A percentile compares a stretch with the other conserved stretches of the same genome.
Evolutionary conservation across 30 jellyfish, hydroid and myxozoan genomes (phyloP).

Genomic region (Haliclystus octoradiatus): DNA sequence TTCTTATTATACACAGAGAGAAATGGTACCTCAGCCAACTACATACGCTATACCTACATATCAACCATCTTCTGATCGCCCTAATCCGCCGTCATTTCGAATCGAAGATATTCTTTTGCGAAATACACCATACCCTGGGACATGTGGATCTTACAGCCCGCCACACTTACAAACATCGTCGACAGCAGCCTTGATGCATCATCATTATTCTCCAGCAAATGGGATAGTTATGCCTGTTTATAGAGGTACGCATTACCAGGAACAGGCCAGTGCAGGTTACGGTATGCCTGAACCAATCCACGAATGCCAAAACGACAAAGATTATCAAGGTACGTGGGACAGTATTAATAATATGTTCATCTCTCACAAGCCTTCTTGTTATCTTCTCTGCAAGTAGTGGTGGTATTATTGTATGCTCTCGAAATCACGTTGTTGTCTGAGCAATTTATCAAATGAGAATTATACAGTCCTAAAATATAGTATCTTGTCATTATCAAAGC

Average conservation of each 20-base stretch:
- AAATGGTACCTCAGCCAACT: too few species aligned
- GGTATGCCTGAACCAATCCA: conserved; percentile 26
- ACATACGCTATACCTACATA: too few species aligned
- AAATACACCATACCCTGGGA: conserved; percentile 23
- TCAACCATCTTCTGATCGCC: neutral
- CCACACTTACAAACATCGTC: conserved; percentile 8
- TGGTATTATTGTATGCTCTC: too few species aligned
- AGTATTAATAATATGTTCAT: neutral
- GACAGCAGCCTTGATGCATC: neutral
- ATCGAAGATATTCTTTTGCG: conserved; percentile 64
- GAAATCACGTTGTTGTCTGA: too few species aligned
- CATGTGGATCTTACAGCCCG: conserved; percentile 29
- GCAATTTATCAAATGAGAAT: too few species aligned
- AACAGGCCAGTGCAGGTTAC: conserved; percentile 31
- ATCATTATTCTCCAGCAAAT: conserved; percentile 36
- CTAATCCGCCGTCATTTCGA: neutral
- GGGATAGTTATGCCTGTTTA: conserved; percentile 24
- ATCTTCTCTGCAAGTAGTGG: too few species aligned
- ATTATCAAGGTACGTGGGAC: conserved; percentile 57
- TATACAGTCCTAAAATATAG: too few species aligned
- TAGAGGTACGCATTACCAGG: conserved; percentile 19
- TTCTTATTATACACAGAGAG: too few species aligned
- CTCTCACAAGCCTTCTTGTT: too few species aligned
- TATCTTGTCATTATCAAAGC: too few species aligned
- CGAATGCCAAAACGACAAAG: conserved; percentile 46